Base-by-base conservation (phyloP, 1,140 invertebrate species). In the Drosophila sp. region DNA sequence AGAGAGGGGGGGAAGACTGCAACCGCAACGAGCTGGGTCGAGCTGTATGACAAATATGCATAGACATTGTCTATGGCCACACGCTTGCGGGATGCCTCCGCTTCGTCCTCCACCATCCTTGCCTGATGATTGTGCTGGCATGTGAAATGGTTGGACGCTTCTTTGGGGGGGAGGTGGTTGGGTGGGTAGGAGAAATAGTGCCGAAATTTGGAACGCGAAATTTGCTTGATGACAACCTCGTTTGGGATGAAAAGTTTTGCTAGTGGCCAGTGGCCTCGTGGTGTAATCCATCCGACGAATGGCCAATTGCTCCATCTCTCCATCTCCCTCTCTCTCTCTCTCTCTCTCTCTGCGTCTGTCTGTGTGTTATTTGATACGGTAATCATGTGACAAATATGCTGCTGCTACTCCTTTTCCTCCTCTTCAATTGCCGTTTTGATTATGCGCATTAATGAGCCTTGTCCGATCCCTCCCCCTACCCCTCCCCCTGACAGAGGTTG, bases 311-410 rank as follows among this genome's bases (percentile, higher is more conserved):
- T 27, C 3, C 35, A 38, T 38, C 3, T 35, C 33, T 35, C 33
- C 5, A 1, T 35, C 5, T 6, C 33, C 1, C 6, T 1, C 41
- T 29, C 32, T 1, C 3, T 58, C 47, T 29, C 38, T 38, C 30
- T 10, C 17, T 25, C 27, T 10, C 56, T 25, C 3, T 58, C 23
- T 7, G 23, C 8, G 25, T 38, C 23, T 62, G 57, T 50, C 61
- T 66, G 50, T 60, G 44, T 75, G 74, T 70, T 85, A 85, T 85
- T 86, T 74, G 83, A 87, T 86, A 70, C 76, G 83, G 76, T 86
- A 86, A 86, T 86, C 83, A 83, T 86, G 79, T 86, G 83, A 76
- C 83, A 87, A 86, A 86, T 86, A 82, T 82, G 79, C 67, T 72
- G 64, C 61, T 69, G 62, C 54, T 60, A 47, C 57, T 66, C 58